phyloP scores from a whole-genome alignment of 2,888 invertebrate genomes.

The Parasteatoda lunata region DNA sequence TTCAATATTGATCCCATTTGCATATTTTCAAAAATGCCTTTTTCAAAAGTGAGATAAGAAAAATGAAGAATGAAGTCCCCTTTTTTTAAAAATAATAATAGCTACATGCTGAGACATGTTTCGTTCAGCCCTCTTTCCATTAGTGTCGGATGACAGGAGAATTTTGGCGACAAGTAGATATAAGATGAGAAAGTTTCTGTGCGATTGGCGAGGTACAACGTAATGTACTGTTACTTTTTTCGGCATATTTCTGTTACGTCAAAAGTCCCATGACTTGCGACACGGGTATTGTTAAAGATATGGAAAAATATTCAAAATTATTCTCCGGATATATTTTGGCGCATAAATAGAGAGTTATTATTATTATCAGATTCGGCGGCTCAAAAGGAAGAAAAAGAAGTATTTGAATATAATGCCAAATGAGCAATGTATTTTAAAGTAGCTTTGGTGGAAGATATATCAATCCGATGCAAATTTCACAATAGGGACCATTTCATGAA shows the following conservation, averaged over 20 bases:
- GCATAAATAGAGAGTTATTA: background rate
- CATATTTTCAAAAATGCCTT: slow-evolving; percentile 19
- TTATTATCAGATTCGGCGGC: background rate
- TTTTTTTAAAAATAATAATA: slow-evolving; percentile 6
- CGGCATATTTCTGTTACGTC: background rate
- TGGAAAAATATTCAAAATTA: background rate
- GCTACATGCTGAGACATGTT: background rate
- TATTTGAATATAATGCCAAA: too few relatives aligned
- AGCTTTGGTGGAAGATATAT: too few relatives aligned
- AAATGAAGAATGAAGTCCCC: slow-evolving; percentile 13
- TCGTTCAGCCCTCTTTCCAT: slow-evolving; percentile 1
- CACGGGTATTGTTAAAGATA: background rate
- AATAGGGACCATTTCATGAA: too few relatives aligned
- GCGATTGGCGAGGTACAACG: background rate
- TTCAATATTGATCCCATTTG: slow-evolving; percentile 36
- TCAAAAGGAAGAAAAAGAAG: background rate
- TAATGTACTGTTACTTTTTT: slow-evolving; percentile 2
- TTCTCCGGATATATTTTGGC: background rate
- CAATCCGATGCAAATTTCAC: too few relatives aligned
- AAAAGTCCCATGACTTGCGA: background rate
- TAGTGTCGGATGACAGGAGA: slow-evolving; percentile 22
- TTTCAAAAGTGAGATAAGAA: slow-evolving; percentile 20
- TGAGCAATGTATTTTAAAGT: too few relatives aligned
- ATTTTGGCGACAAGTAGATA: slow-evolving; percentile 29
- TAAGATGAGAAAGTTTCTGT: background rate